A percentile compares a stretch with the other conserved stretches of the same genome.
phyloP scores from a whole-genome alignment of 2,888 invertebrate species.

The Volucella inanis region DNA sequence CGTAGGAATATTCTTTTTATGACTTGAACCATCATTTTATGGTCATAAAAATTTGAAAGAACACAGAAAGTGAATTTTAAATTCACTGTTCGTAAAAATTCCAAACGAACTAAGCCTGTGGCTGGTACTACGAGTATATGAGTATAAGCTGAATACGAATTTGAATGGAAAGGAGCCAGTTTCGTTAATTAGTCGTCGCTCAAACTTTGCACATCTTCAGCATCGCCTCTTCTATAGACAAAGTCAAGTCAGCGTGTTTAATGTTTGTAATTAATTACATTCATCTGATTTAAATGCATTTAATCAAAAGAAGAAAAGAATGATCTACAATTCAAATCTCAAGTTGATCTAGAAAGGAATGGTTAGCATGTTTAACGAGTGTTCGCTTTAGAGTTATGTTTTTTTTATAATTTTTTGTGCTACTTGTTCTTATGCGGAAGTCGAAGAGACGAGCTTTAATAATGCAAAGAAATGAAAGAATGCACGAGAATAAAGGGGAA shows the following conservation, averaged over 20 bases:
- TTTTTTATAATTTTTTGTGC: not conserved
- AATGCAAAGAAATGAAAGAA: slow-evolving; percentile 6
- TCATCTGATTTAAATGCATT: slow-evolving; percentile 46
- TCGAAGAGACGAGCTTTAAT: not conserved
- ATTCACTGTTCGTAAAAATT: too few species aligned
- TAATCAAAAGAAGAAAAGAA: slow-evolving; percentile 15
- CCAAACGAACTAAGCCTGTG: too few species aligned
- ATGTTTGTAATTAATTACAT: slow-evolving; percentile 25
- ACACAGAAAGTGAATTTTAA: too few species aligned
- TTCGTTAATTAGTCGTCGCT: not conserved
- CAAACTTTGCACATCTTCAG: not conserved
- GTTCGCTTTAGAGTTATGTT: not conserved
- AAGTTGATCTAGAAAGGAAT: too few species aligned
- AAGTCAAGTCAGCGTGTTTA: slow-evolving; percentile 15
- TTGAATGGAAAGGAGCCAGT: not conserved
- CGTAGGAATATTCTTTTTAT: too few species aligned
- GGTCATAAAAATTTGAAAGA: too few species aligned
- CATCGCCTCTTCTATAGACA: not conserved
- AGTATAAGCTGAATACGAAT: too few species aligned
- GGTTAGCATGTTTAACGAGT: not conserved
- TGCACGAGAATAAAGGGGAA: not conserved
- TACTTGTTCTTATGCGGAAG: not conserved
- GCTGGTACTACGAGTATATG: too few species aligned
- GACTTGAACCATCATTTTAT: too few species aligned
- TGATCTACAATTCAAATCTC: slow-evolving; percentile 19